Base-by-base conservation (phyloP, 2,888 invertebrate genomes). In the Arge pagana region DNA sequence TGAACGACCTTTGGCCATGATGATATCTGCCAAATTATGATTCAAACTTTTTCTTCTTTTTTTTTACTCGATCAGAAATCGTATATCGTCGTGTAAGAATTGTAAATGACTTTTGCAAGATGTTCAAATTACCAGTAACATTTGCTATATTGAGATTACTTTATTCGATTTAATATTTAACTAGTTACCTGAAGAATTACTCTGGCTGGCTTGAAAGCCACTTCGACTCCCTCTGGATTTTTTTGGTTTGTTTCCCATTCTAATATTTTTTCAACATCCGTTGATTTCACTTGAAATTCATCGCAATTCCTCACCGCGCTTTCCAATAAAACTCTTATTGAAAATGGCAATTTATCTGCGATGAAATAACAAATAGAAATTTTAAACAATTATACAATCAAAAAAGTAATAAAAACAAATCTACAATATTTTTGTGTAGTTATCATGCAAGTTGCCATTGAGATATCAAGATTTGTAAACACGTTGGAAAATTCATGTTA, bases 261-360 rank as follows among this genome's bases (percentile, higher is more conserved):
- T 49, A 97, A 81, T 33, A 98, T 91, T 58, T 86, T 93, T 59
- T 89, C 80, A 0, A 98, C 96, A 80, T 99, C 97, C 57, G 85
- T 80, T 72, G 88, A 82, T 50, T 85, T 80, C 7, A 97, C 88
- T 75, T 94, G 93, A 76, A 98, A 97, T 67, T 90, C 89, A 78
- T 99, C 98, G 76, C 98, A 98, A 79, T 96, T 96, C 49, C 98
- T 83, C 1, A 98, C 89, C 23, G 96, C 96, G 0, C 96, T 95
- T 80, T 99, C 99, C 70, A 99, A 79, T 0, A 99, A 81, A 1
- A 97, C 89, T 57, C 96, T 83, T 62, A 99, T 89, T 5, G 95
- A 94, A 80, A 85, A 97, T 0, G 98, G 99, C 7, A 99, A 82
- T 57, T 85, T 85, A 57, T 85, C 91, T 91, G 74, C 2, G 77